Evolutionary conservation across 2,797 vertebrate genomes (phyloP).

Genomic region (Gymnothorax reevesii): DNA sequence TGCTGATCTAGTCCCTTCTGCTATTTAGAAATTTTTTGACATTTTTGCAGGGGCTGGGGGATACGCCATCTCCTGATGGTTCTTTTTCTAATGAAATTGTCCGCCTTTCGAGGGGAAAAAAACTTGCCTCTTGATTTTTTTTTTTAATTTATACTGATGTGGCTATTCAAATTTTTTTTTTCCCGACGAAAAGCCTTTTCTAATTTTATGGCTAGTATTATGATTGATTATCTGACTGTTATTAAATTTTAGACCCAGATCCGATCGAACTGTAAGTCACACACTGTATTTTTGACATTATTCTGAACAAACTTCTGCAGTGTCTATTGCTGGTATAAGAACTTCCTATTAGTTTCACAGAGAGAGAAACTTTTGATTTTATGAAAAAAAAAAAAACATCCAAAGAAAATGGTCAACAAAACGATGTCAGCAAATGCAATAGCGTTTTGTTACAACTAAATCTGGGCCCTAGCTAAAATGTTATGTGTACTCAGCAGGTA

Average conservation of each 20-base stretch:
- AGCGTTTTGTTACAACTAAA: background rate
- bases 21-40: too few relatives aligned
- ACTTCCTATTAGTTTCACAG: background rate
- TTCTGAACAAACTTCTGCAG: background rate
- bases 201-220: background rate
- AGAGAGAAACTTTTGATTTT: background rate
- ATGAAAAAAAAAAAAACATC: background rate
- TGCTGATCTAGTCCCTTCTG: too few relatives aligned
- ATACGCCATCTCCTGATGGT: too few relatives aligned
- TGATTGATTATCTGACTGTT: background rate
- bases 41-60: too few relatives aligned
- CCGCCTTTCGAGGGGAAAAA: background rate
- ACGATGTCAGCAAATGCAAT: background rate
- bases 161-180: background rate
- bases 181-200: background rate
- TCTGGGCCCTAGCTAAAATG: background rate
- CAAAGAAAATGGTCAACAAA: background rate
- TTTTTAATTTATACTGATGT: background rate
- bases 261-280: background rate
- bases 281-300: background rate
- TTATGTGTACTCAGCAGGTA: background rate
- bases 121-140: background rate
- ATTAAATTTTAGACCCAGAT: background rate
- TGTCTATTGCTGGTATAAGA: background rate
- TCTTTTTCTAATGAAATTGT: background rate